Evolutionary conservation across 2,113 vertebrate species (phyloP), one percentile per base, ranked within the genome.

Genomic region (Cepphus grylle): DNA sequence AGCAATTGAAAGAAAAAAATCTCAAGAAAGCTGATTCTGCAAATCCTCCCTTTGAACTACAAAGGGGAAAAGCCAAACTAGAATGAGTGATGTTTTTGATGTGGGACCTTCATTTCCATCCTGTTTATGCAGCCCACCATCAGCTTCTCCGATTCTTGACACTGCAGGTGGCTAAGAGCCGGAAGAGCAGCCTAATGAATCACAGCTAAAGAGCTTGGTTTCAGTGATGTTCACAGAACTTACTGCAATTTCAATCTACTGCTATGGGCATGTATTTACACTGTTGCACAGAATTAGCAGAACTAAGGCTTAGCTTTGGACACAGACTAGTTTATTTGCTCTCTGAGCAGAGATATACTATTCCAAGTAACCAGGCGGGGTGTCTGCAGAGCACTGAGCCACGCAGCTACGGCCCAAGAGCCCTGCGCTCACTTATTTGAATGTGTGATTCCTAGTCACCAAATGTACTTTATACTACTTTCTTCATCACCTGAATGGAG

Each of bases 361-460:
- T 40, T 69, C 18, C 47, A 38, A 32, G 52, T 59, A 52, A 47
- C n/a, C 26, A 25, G n/a, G 23, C 34, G 13, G 30, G 21, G 10
- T 76, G 30, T 47, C 26, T 42, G 53, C 61, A 61, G 25, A 74
- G 40, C n/a, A 22, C 61, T 12, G 8, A 74, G 38, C 20, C 67
- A 74, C 0, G 0, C 11, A 26, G 53, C n/a, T 30, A n/a, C 2
- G 74, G 52, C 26, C 58, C 19, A 29, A 25, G 61, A 61, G 20
- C 11, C 20, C 55, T 34, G 58, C 15, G 19, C 26, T 71, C 6
- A 7, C 47, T 36, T 30, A n/a, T 32, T 55, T 27, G 32, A 49
- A 19, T 26, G 20, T 13, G 26, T 18, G 42, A 50, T 38, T 56
- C 42, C 50, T 36, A 38, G 36, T 29, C 50, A 49, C 29, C 25